Evolutionary conservation across 2,113 vertebrate genomes (phyloP).

Genomic region (Orthonyx spaldingii): DNA sequence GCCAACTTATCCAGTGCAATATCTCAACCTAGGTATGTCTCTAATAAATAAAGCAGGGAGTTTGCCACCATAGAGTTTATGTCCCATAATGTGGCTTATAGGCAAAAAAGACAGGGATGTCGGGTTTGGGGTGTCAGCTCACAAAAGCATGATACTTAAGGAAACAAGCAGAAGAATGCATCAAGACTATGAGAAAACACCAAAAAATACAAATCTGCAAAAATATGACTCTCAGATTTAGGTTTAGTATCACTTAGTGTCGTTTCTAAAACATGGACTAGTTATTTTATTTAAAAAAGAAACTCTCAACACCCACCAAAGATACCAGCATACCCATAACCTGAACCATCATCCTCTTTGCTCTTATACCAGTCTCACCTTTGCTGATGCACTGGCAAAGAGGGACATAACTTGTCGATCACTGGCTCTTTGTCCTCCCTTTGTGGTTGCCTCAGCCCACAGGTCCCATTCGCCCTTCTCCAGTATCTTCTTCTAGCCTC

Average conservation of each 20-base stretch:
- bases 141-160: not conserved
- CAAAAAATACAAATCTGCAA: not conserved
- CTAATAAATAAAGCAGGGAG: not conserved
- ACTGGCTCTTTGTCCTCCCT: too few relatives aligned
- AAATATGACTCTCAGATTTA: not conserved
- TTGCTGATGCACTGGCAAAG: not conserved
- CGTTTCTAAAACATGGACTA: not conserved
- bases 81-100: not conserved
- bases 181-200: not conserved
- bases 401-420: not conserved
- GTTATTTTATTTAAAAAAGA: not conserved
- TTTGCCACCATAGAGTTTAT: not conserved
- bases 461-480: too few relatives aligned
- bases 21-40: not conserved
- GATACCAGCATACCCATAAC: not conserved
- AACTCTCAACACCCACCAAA: not conserved
- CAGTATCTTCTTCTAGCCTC: too few relatives aligned
- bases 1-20: not conserved
- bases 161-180: not conserved
- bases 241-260: not conserved
- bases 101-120: not conserved
- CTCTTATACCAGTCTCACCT: not conserved
- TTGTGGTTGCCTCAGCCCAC: too few relatives aligned
- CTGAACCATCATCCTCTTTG: not conserved
- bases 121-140: not conserved